Percentiles rank a stretch among this genome's conserved stretches.
These are phyloP conservation scores for Strix uralensis DNA, from an alignment of 2,113 vertebrate genomes.

Conservation along the genomic window DNA sequence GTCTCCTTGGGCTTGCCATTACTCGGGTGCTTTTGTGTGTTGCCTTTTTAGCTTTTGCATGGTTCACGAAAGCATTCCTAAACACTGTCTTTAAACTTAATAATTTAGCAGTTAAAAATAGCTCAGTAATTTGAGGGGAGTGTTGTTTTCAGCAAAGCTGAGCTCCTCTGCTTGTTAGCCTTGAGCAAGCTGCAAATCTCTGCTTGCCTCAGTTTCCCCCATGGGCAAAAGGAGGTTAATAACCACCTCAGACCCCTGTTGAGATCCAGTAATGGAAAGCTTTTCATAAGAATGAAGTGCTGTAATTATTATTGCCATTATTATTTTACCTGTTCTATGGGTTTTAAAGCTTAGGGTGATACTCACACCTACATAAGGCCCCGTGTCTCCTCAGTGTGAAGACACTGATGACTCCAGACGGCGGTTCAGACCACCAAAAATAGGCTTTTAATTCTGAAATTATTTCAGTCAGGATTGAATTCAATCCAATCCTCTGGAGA, in stretches of 20 bases:
- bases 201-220: constrained; percentile 2
- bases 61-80: background rate
- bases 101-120: background rate
- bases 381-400: rapidly evolving
- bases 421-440: background rate
- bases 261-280: background rate
- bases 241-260: background rate
- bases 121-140: background rate
- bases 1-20: background rate
- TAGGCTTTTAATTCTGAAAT: background rate
- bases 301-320: background rate
- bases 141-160: background rate
- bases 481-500: background rate
- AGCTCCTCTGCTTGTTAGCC: background rate
- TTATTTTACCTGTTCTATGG: background rate
- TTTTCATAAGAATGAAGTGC: background rate
- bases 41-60: background rate
- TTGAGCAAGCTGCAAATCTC: background rate
- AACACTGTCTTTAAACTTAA: background rate
- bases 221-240: background rate
- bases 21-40: background rate
- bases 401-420: background rate
- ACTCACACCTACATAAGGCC: background rate
- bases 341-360: background rate
- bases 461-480: background rate